Conservation (phyloP, 2,888 invertebrate species). For the Temnothorax rugatulus region DNA sequence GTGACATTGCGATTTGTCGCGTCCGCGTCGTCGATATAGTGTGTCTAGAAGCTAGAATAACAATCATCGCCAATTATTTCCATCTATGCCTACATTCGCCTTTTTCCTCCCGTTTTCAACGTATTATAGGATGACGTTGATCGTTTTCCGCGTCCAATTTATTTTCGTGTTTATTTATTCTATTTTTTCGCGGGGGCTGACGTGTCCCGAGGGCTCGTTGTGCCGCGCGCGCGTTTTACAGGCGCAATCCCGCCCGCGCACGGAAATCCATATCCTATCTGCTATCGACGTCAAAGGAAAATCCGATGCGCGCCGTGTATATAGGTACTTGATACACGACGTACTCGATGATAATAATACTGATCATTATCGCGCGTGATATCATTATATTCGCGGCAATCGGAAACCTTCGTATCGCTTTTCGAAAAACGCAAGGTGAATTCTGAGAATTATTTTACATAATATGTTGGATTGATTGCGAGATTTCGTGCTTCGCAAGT, state of each 20-base stretch:
- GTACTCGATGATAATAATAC: slow-evolving; percentile 15
- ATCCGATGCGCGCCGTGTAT: background rate
- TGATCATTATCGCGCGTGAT: slow-evolving; percentile 10
- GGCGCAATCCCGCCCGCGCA: background rate
- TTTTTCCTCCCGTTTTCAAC: background rate
- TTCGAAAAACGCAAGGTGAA: background rate
- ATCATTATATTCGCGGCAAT: background rate
- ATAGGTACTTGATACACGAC: background rate
- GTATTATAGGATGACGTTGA: background rate
- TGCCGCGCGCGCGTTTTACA: background rate
- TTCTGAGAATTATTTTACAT: background rate
- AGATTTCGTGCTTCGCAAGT: background rate
- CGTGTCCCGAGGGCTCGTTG: background rate
- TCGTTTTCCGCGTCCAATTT: slow-evolving; percentile 4
- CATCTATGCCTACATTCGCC: too few relatives aligned
- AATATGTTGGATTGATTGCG: background rate
- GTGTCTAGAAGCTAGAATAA: background rate
- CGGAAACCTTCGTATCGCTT: background rate
- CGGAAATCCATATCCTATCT: slow-evolving; percentile 24
- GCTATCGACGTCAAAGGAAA: slow-evolving; percentile 40
- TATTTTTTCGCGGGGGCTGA: background rate
- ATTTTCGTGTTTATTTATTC: slow-evolving; percentile 22
- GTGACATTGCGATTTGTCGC: background rate
- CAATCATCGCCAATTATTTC: background rate
- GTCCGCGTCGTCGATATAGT: background rate